A percentile compares a stretch with the other conserved stretches of the same genome.
Evolutionary conservation across 2,113 vertebrate genomes (phyloP).

Genomic region (Jacana jacana): DNA sequence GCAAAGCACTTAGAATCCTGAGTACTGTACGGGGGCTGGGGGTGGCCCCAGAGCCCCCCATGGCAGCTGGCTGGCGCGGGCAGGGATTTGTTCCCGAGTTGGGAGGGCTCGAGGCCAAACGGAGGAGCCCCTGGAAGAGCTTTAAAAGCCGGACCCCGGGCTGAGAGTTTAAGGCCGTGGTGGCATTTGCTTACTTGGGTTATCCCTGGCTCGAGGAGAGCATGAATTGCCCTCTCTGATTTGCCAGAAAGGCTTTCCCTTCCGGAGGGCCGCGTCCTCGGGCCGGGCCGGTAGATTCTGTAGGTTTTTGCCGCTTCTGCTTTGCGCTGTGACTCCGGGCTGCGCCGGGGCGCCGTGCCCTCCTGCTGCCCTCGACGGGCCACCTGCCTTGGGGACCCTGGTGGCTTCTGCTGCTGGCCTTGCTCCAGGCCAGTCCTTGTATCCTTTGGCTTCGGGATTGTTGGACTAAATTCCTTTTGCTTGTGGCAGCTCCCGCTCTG

Average conservation of each 20-base stretch:
- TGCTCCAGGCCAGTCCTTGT: background rate
- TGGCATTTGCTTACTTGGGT: background rate
- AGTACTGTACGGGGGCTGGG: background rate
- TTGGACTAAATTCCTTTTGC: background rate
- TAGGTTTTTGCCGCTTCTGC: background rate
- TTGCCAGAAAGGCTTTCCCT: background rate
- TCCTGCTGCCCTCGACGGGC: background rate
- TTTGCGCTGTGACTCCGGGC: background rate
- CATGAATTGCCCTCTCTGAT: background rate
- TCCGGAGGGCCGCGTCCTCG: background rate
- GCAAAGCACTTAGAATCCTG: conserved; percentile 25
- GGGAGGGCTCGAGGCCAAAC: background rate
- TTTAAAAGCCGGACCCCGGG: background rate
- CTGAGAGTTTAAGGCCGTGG: background rate
- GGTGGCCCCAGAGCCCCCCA: background rate
- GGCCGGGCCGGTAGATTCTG: background rate
- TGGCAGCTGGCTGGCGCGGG: background rate
- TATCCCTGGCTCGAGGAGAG: background rate
- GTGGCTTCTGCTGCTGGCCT: background rate
- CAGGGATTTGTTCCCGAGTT: background rate
- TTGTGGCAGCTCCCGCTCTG: background rate
- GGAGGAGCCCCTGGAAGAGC: background rate
- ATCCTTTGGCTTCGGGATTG: background rate
- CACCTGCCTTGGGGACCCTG: rapidly evolving
- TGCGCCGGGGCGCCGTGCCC: background rate